A percentile compares a stretch with the other conserved stretches of the same genome.
These are phyloP conservation scores for Pseudococcus longispinus DNA, from an alignment of 2,888 invertebrate genomes.

Conservation along the genomic window DNA sequence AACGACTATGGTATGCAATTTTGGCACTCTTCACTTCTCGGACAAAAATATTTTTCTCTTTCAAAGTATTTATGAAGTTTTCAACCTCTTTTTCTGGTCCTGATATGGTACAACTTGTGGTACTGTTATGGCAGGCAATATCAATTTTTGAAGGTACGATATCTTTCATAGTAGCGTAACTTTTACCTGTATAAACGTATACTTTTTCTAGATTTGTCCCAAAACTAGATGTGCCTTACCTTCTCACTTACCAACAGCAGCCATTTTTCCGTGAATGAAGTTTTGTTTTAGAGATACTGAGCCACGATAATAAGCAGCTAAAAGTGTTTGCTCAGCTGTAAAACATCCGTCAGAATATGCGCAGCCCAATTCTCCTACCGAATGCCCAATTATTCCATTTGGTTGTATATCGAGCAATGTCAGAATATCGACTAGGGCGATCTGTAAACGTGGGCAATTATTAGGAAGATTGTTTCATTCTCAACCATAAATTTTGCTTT, in stretches of 20 bases:
- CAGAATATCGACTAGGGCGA: conserved; percentile 73
- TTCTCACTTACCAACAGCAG: conserved; percentile 75
- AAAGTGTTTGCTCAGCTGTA: conserved; percentile 83
- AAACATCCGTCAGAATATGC: conserved; percentile 73
- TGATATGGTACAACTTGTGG: conserved; percentile 87
- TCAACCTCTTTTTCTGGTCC: conserved; percentile 78
- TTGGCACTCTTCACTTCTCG: conserved; percentile 84
- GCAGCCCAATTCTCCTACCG: too few species aligned
- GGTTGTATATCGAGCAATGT: conserved; percentile 69
- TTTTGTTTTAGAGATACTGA: conserved; percentile 66
- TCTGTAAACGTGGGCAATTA: conserved; percentile 62
- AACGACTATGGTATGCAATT: conserved; percentile 80
- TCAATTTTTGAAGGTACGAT: conserved; percentile 79
- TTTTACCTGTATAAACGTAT: conserved; percentile 61
- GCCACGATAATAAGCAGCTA: conserved; percentile 84
- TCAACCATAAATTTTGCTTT: background rate
- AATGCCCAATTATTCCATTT: conserved; percentile 80
- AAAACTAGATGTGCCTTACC: conserved; percentile 61
- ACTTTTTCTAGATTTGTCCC: background rate
- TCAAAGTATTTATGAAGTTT: conserved; percentile 71
- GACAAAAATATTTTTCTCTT: conserved; percentile 77
- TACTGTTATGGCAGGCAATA: conserved; percentile 86
- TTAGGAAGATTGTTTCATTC: background rate
- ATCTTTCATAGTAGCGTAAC: conserved; percentile 65
- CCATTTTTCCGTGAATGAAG: conserved; percentile 80